Base-by-base conservation (phyloP, 2,797 vertebrate genomes). In the Neostethus bicornis region DNA sequence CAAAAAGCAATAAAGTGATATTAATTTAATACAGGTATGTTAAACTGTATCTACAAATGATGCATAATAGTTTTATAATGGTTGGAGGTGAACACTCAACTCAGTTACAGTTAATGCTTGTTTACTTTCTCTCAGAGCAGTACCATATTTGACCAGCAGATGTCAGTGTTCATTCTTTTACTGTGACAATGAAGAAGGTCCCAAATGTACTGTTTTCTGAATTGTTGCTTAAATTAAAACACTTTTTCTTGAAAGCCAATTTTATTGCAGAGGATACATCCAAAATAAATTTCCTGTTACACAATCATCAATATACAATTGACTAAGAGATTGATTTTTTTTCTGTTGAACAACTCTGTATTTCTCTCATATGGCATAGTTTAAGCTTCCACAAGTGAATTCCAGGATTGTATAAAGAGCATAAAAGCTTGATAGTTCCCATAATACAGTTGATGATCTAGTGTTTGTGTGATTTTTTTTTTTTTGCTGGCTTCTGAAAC, bases 101-200 rank as follows among this genome's bases (percentile, higher is more conserved):
- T 55, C 65, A 73, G 53, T 71, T 59, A 66, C 66, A 77, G 65
- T 49, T 42, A 45, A 43, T 14, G 7, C 12, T 8, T 61, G 26
- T 48, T 72, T 76, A 83, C 62, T 75, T 57, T 60, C 31, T 51
- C 25, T 59, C 56, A 35, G 12, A 31, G 59, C 79, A 87, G 70
- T 90, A 79, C 85, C 83, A 51, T 28, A 20, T 38, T 57, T 53
- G 26, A 58, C 89, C 90, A 89, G 73, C 75, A 90, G 90, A 89
- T 83, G 90, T 84, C 90, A 61, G 71, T 83, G 76, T 85, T 83
- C 61, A 75, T 75, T 85, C 73, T 84, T 26, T 20, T 11, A 12
- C 9, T 24, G 37, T 34, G 35, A 44, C n/a, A 56, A 19, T 52
- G 41, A 31, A 42, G 45, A 58, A 49, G 31, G 12, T 57, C 35